A percentile compares a stretch with the other conserved stretches of the same genome.
Evolutionary conservation across 2,888 invertebrate genomes (phyloP).

Genomic region (Apocheima hispidaria): DNA sequence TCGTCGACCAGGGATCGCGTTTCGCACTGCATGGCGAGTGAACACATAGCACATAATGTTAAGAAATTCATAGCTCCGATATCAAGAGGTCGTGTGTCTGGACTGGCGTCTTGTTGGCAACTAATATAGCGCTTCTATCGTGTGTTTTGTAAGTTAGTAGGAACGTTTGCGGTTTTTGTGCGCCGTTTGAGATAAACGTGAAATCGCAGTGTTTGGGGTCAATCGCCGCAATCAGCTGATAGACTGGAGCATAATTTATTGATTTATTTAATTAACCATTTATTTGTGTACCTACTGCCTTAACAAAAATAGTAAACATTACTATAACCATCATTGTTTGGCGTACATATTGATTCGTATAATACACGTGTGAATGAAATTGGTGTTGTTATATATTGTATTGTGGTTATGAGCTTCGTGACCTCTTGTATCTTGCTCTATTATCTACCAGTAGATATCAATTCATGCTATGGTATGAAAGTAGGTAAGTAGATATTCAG

Average conservation of each 20-base stretch:
- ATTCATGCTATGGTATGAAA: too few relatives aligned
- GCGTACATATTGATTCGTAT: background rate
- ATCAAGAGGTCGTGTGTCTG: constrained; percentile 18
- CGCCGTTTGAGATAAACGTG: constrained; percentile 6
- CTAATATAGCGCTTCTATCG: constrained; percentile 18
- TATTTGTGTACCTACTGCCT: constrained; percentile 2
- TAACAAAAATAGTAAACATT: background rate
- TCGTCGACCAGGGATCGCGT: constrained; percentile 52
- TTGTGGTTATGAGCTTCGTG: too few relatives aligned
- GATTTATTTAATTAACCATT: background rate
- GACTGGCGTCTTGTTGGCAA: constrained; percentile 22
- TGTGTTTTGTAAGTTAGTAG: constrained; percentile 9
- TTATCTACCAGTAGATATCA: too few relatives aligned
- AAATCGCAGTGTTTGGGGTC: constrained; percentile 20
- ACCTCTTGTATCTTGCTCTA: too few relatives aligned
- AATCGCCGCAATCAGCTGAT: constrained; percentile 13
- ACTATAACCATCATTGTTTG: background rate
- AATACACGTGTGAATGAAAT: too few relatives aligned
- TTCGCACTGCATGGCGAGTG: constrained; percentile 45
- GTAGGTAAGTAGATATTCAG: too few relatives aligned
- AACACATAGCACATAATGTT: constrained; percentile 46
- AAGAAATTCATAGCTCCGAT: constrained; percentile 44
- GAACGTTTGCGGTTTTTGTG: constrained; percentile 16
- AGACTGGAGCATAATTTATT: constrained; percentile 2
- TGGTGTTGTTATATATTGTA: too few relatives aligned